phyloP scores from a whole-genome alignment of 2,888 invertebrate species.

The Phaedon cochleariae region DNA sequence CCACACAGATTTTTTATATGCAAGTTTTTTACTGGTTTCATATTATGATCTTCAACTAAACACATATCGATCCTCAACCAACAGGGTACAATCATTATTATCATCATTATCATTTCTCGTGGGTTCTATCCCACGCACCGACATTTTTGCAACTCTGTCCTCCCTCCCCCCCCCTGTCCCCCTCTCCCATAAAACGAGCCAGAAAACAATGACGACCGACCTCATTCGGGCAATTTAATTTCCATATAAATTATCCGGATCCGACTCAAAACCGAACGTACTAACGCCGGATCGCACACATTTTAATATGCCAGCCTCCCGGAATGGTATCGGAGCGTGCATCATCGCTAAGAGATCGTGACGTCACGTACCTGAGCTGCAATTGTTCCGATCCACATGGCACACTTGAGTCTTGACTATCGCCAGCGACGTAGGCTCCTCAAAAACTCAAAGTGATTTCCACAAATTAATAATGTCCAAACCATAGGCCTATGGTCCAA shows the following conservation, averaged over 20 bases:
- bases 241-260: slow-evolving; percentile 38
- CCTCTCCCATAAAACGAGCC: not conserved
- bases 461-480: no score
- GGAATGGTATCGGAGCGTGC: slow-evolving; percentile 35
- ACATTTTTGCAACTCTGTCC: not conserved
- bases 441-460: no score
- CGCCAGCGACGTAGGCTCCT: not conserved
- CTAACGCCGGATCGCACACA: slow-evolving; percentile 10
- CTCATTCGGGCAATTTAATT: slow-evolving; percentile 18
- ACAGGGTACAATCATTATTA: not conserved
- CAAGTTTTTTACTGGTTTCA: no score
- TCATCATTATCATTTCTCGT: not conserved
- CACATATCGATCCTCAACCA: not conserved
- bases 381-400: slow-evolving; percentile 27
- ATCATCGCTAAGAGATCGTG: slow-evolving; percentile 37
- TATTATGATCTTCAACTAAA: not conserved
- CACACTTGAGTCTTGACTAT: slow-evolving; percentile 30
- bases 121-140: not conserved
- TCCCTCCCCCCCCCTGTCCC: no score
- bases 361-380: slow-evolving; percentile 36
- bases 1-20: no score
- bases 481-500: no score
- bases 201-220: slow-evolving; percentile 19
- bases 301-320: slow-evolving; percentile 34
- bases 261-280: not conserved